Evolutionary conservation across 2,113 vertebrate species (phyloP).

Genomic region (Toxostoma redivivum): DNA sequence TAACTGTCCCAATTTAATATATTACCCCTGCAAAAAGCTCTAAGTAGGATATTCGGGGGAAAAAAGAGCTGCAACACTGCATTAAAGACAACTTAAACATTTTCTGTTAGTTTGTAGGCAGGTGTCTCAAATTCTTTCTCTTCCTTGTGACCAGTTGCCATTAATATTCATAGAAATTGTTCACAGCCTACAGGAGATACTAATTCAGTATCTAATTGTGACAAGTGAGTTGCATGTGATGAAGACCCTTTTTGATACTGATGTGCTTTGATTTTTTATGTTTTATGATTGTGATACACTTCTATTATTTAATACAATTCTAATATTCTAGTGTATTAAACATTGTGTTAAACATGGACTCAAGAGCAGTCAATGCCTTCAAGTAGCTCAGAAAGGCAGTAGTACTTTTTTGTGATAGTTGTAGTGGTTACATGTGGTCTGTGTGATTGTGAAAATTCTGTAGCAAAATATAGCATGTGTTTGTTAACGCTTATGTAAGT

Average conservation of each 20-base stretch:
- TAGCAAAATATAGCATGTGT: neutral
- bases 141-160: neutral
- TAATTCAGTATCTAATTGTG: neutral
- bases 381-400: neutral
- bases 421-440: constrained; percentile 5
- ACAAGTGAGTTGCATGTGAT: neutral
- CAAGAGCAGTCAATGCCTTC: neutral
- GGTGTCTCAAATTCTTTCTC: neutral
- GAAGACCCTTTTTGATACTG: neutral
- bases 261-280: neutral
- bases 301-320: neutral
- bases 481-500: constrained; percentile 19
- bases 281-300: neutral
- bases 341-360: neutral
- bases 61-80: neutral
- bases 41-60: neutral
- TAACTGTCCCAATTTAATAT: neutral
- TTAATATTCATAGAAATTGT: neutral
- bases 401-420: neutral
- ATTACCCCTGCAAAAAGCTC: neutral
- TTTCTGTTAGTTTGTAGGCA: neutral
- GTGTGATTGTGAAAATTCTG: constrained; percentile 20
- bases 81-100: neutral
- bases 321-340: neutral
- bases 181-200: neutral